phyloP scores from a whole-genome alignment of 2,113 vertebrate species.

The Nothobranchius furzeri region DNA sequence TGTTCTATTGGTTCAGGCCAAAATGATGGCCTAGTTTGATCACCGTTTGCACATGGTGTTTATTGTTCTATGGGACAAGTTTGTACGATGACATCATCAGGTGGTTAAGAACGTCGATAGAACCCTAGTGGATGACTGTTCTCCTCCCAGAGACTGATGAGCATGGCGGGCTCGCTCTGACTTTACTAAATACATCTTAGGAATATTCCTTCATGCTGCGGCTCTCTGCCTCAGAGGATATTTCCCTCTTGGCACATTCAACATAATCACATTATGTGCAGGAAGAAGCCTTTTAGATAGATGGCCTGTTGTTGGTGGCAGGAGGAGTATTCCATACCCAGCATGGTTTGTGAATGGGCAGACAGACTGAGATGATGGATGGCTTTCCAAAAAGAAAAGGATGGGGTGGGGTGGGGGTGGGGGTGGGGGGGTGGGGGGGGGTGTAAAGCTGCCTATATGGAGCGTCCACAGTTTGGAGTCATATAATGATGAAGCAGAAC shows the following conservation, averaged over 20 bases:
- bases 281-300: conserved; percentile 57
- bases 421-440: background rate
- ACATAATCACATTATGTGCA: conserved; percentile 67
- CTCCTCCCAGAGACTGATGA: no score
- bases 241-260: conserved; percentile 61
- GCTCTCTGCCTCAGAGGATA: conserved; percentile 34
- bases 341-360: conserved; percentile 47
- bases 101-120: no score
- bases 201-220: conserved; percentile 14
- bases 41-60: no score
- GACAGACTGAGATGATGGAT: background rate
- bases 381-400: conserved; percentile 23
- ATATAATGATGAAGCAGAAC: no score
- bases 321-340: conserved; percentile 10
- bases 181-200: background rate
- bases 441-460: background rate
- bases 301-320: conserved; percentile 46
- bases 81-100: no score
- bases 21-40: no score
- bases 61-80: no score
- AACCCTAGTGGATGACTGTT: no score
- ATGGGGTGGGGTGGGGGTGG: background rate
- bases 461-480: conserved; percentile 1
- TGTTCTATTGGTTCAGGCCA: no score
- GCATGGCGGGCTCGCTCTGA: no score